Conservation (phyloP, 2,113 vertebrate genomes). For the Sturnus vulgaris region DNA sequence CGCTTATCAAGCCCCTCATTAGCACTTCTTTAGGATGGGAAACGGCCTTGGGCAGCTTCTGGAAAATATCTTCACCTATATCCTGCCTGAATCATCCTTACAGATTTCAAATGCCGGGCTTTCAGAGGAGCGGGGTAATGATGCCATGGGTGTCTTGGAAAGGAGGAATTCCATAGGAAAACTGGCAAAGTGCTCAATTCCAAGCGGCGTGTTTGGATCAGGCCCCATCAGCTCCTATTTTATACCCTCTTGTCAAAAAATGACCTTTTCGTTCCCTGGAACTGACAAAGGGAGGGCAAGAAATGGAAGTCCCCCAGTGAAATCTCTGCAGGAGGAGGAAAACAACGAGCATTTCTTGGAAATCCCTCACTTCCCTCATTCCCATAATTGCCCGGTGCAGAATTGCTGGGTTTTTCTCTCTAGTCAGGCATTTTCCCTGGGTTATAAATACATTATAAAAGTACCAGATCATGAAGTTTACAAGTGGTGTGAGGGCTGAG, state of each 20-base stretch:
- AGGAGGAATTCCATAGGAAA: background rate
- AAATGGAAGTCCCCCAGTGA: background rate
- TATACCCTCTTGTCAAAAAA: background rate
- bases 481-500: background rate
- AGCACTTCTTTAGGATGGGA: background rate
- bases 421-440: background rate
- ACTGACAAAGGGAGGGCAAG: background rate
- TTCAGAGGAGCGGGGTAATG: background rate
- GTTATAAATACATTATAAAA: conserved; percentile 18
- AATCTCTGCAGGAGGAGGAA: background rate
- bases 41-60: background rate
- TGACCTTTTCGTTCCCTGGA: background rate
- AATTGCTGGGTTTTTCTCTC: conserved; percentile 5
- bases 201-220: background rate
- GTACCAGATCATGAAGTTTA: conserved; percentile 17
- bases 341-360: conserved; percentile 22
- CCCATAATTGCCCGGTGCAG: background rate
- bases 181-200: background rate
- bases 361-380: background rate
- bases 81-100: background rate
- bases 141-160: background rate
- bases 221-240: background rate
- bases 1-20: background rate
- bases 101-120: background rate
- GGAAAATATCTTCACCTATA: background rate